Evolutionary conservation across 2,113 vertebrate genomes (phyloP), one percentile per base, ranked within the genome.

Genomic region (Psilopsiagon aymara): DNA sequence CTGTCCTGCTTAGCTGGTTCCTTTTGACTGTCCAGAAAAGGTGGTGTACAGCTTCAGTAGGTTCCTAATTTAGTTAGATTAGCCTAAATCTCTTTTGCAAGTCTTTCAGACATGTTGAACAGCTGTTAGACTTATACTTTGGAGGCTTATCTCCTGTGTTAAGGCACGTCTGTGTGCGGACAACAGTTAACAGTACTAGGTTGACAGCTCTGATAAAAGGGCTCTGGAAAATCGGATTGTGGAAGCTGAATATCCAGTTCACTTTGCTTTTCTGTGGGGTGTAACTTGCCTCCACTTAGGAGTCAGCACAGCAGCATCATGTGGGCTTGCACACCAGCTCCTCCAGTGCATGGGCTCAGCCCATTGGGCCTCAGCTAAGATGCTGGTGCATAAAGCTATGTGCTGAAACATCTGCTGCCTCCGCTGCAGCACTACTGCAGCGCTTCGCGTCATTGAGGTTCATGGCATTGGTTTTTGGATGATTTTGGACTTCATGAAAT

Each of bases 61-160:
- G 31, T 59, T 83, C 47, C 69, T 91, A 70, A 92, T 95, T 90
- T 74, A 88, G 68, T 92, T 92, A 67, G 85, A 83, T 92, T 88
- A 85, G n/a, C 37, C 31, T 78, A 89, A 96, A 89, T 94, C 43
- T 60, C 73, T 62, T 94, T 94, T 86, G 73, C 33, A 84, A 71
- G 60, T 78, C 60, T 86, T 86, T 51, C 86, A 89, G 95, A 68
- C 83, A 44, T 59, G 73, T 51, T 82, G 80, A 78, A 55, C 73
- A 64, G 78, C 69, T 94, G 88, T 60, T 95, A 4, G 69, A 52
- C 82, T 94, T 92, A 35, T 78, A 27, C 83, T 86, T 43, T 21
- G 60, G 44, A 67, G 76, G 68, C 88, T 95, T 94, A 84, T 88
- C 66, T 81, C 51, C 43, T 86, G 41, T 52, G 20, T 49, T 68